Evolutionary conservation across 2,113 vertebrate genomes (phyloP).

Genomic region (Upupa epops): DNA sequence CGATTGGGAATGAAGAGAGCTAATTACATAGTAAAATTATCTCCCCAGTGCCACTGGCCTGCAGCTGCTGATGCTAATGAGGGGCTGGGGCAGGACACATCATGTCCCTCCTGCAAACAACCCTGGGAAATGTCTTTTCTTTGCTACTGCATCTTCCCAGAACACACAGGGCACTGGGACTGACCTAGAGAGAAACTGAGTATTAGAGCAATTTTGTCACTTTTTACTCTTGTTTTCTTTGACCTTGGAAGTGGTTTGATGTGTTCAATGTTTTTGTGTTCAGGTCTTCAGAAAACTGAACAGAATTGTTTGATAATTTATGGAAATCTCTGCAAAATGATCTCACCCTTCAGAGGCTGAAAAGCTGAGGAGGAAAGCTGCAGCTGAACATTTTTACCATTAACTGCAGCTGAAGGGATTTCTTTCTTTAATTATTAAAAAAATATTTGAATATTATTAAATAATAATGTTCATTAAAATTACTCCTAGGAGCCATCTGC

Average conservation of each 20-base stretch:
- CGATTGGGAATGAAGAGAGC: background rate
- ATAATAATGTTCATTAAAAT: background rate
- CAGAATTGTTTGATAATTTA: background rate
- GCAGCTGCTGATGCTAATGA: conserved; percentile 1
- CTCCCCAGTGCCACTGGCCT: background rate
- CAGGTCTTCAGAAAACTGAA: background rate
- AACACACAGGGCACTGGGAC: background rate
- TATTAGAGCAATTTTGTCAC: background rate
- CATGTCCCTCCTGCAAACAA: background rate
- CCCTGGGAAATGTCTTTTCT: background rate
- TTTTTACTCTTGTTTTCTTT: background rate
- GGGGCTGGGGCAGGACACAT: background rate
- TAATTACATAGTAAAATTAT: background rate
- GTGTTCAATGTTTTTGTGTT: background rate
- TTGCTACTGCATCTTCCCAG: background rate
- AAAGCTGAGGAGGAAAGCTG: background rate
- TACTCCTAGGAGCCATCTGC: background rate
- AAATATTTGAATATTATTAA: background rate
- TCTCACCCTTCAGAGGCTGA: background rate
- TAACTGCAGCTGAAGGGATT: background rate
- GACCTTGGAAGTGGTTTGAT: background rate
- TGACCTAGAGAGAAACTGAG: rapidly evolving
- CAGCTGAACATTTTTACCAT: no score
- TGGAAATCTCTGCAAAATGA: background rate
- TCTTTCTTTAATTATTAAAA: background rate